A percentile compares a stretch with the other conserved stretches of the same genome.
Conservation (phyloP, 2,888 invertebrate species). For the Choristoneura rosaceana region DNA sequence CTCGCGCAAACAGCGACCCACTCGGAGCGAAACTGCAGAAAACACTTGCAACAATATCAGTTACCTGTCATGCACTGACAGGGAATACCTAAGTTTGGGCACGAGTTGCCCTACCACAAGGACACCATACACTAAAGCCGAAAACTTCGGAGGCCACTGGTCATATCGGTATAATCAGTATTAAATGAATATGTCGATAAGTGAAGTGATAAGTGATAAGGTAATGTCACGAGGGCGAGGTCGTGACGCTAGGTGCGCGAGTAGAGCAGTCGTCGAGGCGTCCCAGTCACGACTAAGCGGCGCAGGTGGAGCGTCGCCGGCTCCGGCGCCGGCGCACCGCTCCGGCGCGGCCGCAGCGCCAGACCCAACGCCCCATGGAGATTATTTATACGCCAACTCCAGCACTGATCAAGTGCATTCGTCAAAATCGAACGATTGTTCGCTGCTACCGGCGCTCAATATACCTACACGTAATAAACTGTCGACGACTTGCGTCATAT, state of each 20-base stretch:
- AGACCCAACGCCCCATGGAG: conserved; percentile 54
- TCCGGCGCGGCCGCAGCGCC: conserved; percentile 58
- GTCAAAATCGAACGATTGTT: conserved; percentile 62
- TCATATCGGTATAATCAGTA: conserved; percentile 61
- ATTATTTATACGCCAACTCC: conserved; percentile 73
- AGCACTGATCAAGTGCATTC: conserved; percentile 67
- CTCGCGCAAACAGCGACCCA: conserved; percentile 64
- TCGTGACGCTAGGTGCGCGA: conserved; percentile 62
- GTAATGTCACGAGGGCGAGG: conserved; percentile 74
- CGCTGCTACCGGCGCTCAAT: conserved; percentile 12
- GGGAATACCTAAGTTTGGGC: conserved; percentile 44
- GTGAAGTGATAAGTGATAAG: conserved; percentile 72
- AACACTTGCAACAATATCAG: conserved; percentile 56
- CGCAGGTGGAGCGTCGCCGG: conserved; percentile 53
- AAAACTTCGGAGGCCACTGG: conserved; percentile 39
- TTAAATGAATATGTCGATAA: conserved; percentile 58
- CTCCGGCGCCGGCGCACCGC: conserved; percentile 71
- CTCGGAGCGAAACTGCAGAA: conserved; percentile 62
- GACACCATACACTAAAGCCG: conserved; percentile 52
- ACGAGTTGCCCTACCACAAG: conserved; percentile 56
- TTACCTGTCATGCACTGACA: conserved; percentile 45
- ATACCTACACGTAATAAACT: neutral
- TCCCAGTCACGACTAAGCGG: conserved; percentile 78
- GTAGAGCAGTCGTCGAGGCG: conserved; percentile 80
- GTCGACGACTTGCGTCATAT: conserved; percentile 21